Evolutionary conservation across 2,888 invertebrate species (phyloP), one percentile per base, ranked within the genome.

Genomic region (Drosophila putrida): DNA sequence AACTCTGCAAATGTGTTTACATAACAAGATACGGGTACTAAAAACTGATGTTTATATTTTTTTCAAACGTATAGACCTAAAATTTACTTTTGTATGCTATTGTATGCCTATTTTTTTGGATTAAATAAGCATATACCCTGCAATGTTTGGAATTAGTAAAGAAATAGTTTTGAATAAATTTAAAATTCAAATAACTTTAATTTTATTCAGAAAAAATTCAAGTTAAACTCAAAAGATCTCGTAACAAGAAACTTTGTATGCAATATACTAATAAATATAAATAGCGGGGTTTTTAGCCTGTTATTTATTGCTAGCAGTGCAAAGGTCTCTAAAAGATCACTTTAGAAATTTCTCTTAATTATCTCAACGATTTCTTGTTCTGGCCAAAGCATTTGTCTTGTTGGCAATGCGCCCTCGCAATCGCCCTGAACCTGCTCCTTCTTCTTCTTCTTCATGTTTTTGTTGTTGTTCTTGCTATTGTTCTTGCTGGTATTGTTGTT

Each of bases 331-430:
- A 31, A 47, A 47, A 13, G n/a, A 35, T 27, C 36, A 25, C 5
- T 36, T 36, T 3, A 49, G 49, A 35, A 49, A 20, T 55, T 58
- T 43, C 43, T 49, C 59, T 67, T 75, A 67, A 78, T 62, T 62
- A 55, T 44, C 20, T 35, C 15, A 27, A 27, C 10, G 20, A n/a
- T 11, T 39, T 20, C 8, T 36, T 20, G 5, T 36, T 27, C 13
- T 39, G 20, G 33, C 10, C 54, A 51, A 6, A 27, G 10, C 31
- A 25, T 46, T 73, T 75, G 75, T 36, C 79, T 66, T 59, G 68
- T 41, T 74, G 75, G 79, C 74, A 62, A 58, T 33, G 65, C 74
- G 59, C 68, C 66, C 69, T 78, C 75, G 54, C 64, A 54, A 55
- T 38, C 44, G 63, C 68, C 75, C 64, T 68, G 58, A 75, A 73